Percentiles rank a stretch among this genome's conserved stretches.
Conservation (phyloP, 2,113 vertebrate species). For the Petroica traversi region DNA sequence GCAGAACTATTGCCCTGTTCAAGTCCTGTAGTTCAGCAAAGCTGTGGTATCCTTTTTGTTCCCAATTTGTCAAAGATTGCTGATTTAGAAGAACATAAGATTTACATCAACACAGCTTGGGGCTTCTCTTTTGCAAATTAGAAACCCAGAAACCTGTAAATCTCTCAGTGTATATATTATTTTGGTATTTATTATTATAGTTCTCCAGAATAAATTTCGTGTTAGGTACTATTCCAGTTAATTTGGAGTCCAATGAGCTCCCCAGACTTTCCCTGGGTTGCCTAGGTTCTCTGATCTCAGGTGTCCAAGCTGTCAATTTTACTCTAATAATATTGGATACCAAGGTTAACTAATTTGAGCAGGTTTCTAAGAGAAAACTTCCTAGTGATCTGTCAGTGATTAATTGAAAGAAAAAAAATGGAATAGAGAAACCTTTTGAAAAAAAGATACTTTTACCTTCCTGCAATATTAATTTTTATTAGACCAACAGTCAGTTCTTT, state of each 20-base stretch:
- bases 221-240: not conserved
- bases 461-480: not conserved
- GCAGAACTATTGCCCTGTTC: not conserved
- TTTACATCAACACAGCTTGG: not conserved
- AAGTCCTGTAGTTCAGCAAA: not conserved
- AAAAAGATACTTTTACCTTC: not conserved
- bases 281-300: not conserved
- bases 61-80: not conserved
- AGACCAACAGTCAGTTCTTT: not conserved
- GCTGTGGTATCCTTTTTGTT: not conserved
- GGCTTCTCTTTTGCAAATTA: not conserved
- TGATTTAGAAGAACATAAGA: not conserved
- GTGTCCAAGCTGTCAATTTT: not conserved
- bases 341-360: not conserved
- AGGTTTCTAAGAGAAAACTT: not conserved
- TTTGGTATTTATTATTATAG: not conserved
- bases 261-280: not conserved
- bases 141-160: not conserved
- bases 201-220: not conserved
- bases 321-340: not conserved
- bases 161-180: not conserved
- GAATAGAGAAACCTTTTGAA: not conserved
- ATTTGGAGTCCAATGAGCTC: not conserved
- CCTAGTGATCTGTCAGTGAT: not conserved
- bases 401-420: not conserved